Base-by-base conservation (phyloP, 1,140 invertebrate species). In the Pseudomyrmex flavicornis region DNA sequence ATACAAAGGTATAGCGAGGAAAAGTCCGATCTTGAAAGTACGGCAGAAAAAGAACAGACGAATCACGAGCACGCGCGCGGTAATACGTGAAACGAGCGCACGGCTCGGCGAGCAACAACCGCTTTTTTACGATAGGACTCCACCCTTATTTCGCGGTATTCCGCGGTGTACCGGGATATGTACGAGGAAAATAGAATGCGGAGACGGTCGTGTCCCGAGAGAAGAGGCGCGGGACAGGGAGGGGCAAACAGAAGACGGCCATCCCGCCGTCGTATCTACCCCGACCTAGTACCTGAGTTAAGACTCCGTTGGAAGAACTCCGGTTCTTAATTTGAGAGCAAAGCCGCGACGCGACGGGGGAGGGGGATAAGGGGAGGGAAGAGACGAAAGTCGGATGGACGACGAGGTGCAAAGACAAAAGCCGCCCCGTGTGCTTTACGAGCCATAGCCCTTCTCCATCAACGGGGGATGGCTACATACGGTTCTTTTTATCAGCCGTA, bases 41-140 rank as follows among this genome's bases (percentile, higher is more conserved):
- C 44, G 12, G 12, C 1, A 80, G 54, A 76, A 54, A 17, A n/a
- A n/a, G 17, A 61, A 84, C 26, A 46, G 63, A 65, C 61, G 48
- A 56, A 44, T 72, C 26, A 66, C 65, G 48, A 75, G 74, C 56
- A 58, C 50, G 74, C 26, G 48, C 59, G 56, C 12, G 63, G 62
- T 85, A 82, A 82, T 73, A 85, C 79, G 63, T 73, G 79, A 85
- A 82, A 74, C 52, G 61, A 85, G 73, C 65, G 61, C 46, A 85
- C 50, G 46, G 73, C 59, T 88, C 61, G 56, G 22, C 58, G 82
- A 80, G 61, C 75, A 82, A 85, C 84, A 83, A 75, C 80, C 75
- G 44, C 77, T 89, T 89, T 89, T 89, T 89, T 89, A 89, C 84
- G 88, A 88, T 17, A 63, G 50, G 44, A 50, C 56, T 70, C 50